A percentile compares a stretch with the other conserved stretches of the same genome.
phyloP scores from a whole-genome alignment of 2,797 vertebrate species.

The Danio aesculapii region DNA sequence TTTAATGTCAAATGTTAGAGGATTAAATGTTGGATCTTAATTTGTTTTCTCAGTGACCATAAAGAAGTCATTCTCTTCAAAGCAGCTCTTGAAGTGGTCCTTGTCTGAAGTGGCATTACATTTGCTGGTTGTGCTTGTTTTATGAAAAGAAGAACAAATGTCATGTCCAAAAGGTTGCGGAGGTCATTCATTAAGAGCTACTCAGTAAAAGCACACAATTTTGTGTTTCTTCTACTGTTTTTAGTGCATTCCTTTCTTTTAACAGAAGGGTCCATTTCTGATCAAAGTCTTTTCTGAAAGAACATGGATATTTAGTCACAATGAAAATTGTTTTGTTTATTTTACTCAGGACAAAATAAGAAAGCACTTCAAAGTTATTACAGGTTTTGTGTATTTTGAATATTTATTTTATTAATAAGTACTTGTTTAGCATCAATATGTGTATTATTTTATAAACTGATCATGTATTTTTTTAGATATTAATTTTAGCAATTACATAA shows the following conservation, averaged over 20 bases:
- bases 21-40: slow-evolving; percentile 4
- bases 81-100: slow-evolving; percentile 16
- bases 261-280: too few relatives aligned
- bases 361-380: too few relatives aligned
- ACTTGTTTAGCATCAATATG: too few relatives aligned
- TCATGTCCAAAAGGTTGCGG: not conserved
- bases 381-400: too few relatives aligned
- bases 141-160: not conserved
- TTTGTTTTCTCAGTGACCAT: not conserved
- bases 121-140: not conserved
- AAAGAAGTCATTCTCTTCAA: not conserved
- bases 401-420: too few relatives aligned
- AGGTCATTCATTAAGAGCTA: not conserved
- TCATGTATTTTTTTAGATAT: too few relatives aligned
- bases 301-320: not conserved
- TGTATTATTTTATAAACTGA: too few relatives aligned
- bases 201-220: not conserved
- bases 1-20: slow-evolving; percentile 7
- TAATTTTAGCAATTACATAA: too few relatives aligned
- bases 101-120: slow-evolving; percentile 1
- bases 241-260: not conserved
- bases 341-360: too few relatives aligned
- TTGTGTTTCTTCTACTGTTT: not conserved
- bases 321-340: too few relatives aligned
- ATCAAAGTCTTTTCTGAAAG: not conserved